Conservation (phyloP, 2,113 vertebrate genomes). For the Sorex fumeus region DNA sequence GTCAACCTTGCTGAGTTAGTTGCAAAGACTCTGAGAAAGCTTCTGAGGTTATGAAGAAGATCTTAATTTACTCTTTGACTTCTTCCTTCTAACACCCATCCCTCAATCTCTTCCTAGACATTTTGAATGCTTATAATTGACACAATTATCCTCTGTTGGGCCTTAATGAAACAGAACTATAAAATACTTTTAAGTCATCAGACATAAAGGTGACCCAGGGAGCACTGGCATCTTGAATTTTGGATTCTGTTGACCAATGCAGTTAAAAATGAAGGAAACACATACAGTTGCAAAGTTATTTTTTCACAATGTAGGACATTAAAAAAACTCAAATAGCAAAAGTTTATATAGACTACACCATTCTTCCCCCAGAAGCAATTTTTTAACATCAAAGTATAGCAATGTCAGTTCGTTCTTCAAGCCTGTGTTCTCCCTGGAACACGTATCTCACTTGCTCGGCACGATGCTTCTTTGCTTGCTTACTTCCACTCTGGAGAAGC, state of each 20-base stretch:
- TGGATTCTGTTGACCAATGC: background rate
- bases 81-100: background rate
- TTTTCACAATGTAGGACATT: background rate
- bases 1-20: background rate
- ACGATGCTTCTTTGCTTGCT: too few species aligned
- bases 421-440: too few species aligned
- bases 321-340: too few species aligned
- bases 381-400: too few species aligned
- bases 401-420: too few species aligned
- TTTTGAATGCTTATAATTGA: constrained; percentile 13
- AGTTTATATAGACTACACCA: background rate
- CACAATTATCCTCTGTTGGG: background rate
- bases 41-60: background rate
- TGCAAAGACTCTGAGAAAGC: background rate
- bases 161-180: background rate
- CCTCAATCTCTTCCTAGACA: background rate
- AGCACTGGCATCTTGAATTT: background rate
- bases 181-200: background rate
- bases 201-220: background rate
- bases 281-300: background rate
- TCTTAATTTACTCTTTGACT: background rate
- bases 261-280: constrained; percentile 20
- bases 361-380: background rate
- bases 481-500: too few species aligned
- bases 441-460: too few species aligned